A percentile compares a stretch with the other conserved stretches of the same genome.
Evolutionary conservation across 1,140 invertebrate genomes (phyloP).

Genomic region (Euura saliciscinereae): DNA sequence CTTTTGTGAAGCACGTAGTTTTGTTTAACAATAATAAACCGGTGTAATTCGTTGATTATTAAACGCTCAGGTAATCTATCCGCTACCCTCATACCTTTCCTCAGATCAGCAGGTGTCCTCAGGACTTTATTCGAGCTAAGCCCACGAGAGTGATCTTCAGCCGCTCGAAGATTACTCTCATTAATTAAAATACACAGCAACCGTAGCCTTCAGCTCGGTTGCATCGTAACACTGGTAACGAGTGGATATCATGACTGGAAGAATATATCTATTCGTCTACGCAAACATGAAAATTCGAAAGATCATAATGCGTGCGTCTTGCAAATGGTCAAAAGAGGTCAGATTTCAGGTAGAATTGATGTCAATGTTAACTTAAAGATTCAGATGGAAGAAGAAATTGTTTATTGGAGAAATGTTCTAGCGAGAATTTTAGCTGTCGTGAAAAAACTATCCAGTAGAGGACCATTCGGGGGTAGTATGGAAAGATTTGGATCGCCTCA

Average conservation of each 20-base stretch:
- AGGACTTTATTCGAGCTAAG: too few species aligned
- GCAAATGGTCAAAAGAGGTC: background rate
- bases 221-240: too few species aligned
- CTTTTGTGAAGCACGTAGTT: too few species aligned
- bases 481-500: background rate
- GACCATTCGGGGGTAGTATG: background rate
- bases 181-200: too few species aligned
- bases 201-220: too few species aligned
- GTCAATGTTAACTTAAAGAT: background rate
- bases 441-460: background rate
- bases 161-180: too few species aligned
- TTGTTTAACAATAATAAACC: too few species aligned
- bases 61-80: too few species aligned
- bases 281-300: background rate
- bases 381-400: background rate
- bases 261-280: background rate
- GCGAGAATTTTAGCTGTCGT: background rate
- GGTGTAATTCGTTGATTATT: too few species aligned
- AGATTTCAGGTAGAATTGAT: background rate
- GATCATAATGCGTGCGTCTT: background rate
- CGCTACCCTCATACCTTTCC: too few species aligned
- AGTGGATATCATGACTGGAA: slow-evolving; percentile 7
- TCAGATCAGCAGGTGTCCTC: too few species aligned
- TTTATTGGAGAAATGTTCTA: background rate
- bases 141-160: too few species aligned